phyloP scores from a whole-genome alignment of 2,888 invertebrate genomes.

The Pachydiplax longipennis region DNA sequence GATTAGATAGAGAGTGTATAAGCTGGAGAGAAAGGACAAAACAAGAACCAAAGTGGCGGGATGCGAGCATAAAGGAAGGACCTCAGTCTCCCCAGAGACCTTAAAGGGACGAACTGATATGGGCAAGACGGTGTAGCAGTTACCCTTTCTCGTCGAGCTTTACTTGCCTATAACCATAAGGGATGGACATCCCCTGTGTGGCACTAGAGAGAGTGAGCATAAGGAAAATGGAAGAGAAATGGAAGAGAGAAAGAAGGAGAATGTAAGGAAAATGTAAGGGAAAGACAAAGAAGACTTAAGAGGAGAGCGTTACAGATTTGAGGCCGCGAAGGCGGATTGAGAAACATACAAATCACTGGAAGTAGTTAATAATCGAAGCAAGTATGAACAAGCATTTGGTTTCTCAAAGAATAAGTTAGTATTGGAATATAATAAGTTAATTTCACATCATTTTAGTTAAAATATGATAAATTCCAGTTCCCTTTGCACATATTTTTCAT shows the following conservation, averaged over 20 bases:
- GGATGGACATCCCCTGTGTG: neutral
- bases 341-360: too few relatives aligned
- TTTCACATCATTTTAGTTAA: too few relatives aligned
- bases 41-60: too few relatives aligned
- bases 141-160: constrained; percentile 16
- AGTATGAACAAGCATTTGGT: too few relatives aligned
- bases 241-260: neutral
- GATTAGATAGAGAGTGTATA: neutral
- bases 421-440: too few relatives aligned
- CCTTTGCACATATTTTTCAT: too few relatives aligned
- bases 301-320: neutral
- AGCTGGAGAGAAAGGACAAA: neutral
- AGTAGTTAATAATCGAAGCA: too few relatives aligned
- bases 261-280: neutral
- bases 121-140: constrained; percentile 11
- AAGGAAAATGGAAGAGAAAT: neutral
- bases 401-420: too few relatives aligned
- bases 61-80: neutral
- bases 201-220: neutral
- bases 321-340: too few relatives aligned
- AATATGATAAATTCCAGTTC: too few relatives aligned
- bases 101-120: neutral
- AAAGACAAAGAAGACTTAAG: neutral
- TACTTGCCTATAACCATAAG: constrained; percentile 40
- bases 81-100: neutral